Evolutionary conservation across 2,888 invertebrate species (phyloP).

Genomic region (Torymus aiolomorphi): DNA sequence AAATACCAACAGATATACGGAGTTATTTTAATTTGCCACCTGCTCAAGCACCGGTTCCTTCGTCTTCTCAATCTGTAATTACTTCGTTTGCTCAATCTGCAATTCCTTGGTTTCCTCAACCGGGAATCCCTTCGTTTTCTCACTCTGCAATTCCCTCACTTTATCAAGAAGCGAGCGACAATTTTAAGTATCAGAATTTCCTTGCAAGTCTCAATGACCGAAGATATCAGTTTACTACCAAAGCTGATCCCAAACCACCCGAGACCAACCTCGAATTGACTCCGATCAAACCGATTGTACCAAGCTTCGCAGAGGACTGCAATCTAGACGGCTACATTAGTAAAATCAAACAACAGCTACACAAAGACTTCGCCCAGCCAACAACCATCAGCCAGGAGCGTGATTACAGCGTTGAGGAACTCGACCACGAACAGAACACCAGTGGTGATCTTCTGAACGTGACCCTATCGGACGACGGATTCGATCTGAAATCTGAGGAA

Average conservation of each 20-base stretch:
- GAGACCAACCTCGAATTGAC: too few species aligned
- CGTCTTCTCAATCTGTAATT: too few species aligned
- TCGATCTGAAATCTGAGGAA: constrained; percentile 57
- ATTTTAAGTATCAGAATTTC: not conserved
- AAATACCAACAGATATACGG: not conserved
- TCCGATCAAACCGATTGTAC: too few species aligned
- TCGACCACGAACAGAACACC: constrained; percentile 70
- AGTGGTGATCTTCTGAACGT: constrained; percentile 70
- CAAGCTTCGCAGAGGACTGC: constrained; percentile 56
- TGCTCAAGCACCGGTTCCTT: not conserved
- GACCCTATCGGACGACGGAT: constrained; percentile 66
- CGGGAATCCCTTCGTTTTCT: too few species aligned
- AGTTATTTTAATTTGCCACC: not conserved
- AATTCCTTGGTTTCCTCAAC: too few species aligned
- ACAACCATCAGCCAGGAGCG: not conserved
- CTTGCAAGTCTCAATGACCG: not conserved
- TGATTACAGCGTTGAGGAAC: constrained; percentile 63
- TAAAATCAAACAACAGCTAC: constrained; percentile 67
- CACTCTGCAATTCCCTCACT: too few species aligned
- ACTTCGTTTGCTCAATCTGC: too few species aligned
- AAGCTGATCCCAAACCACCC: too few species aligned
- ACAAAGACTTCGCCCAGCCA: constrained; percentile 53
- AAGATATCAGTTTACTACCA: not conserved
- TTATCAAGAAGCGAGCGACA: not conserved
- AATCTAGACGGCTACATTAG: constrained; percentile 69